Evolutionary conservation across 2,797 vertebrate species (phyloP).

Genomic region (Spea hammondii): DNA sequence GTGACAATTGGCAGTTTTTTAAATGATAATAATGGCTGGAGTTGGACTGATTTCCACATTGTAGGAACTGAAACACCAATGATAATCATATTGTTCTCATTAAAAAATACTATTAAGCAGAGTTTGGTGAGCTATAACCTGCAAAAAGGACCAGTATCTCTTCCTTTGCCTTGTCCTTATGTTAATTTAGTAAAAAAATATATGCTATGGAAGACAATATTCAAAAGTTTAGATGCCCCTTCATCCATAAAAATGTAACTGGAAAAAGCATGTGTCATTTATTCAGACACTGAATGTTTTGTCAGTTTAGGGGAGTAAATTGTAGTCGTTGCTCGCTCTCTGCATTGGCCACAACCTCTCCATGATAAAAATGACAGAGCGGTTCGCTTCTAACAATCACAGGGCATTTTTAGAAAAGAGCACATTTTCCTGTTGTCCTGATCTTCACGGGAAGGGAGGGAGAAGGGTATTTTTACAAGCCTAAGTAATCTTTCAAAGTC

Average conservation of each 20-base stretch:
- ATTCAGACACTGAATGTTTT: too few species aligned
- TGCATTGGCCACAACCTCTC: slow-evolving; percentile 16
- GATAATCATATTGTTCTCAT: too few species aligned
- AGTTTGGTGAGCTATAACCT: neutral
- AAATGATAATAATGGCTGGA: too few species aligned
- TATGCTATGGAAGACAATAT: neutral
- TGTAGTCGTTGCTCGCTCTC: neutral
- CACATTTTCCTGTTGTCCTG: slow-evolving; percentile 65
- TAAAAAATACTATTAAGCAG: too few species aligned
- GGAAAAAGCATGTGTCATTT: too few species aligned
- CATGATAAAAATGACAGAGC: slow-evolving; percentile 19
- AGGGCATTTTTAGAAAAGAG: slow-evolving; percentile 53
- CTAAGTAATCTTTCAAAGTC: slow-evolving; percentile 58
- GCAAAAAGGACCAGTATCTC: neutral
- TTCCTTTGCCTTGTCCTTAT: neutral
- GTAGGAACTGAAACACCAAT: too few species aligned
- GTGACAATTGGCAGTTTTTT: too few species aligned
- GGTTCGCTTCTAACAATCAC: slow-evolving; percentile 29
- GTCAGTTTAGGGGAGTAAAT: neutral
- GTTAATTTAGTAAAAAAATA: neutral
- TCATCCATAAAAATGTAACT: too few species aligned
- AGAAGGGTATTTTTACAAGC: slow-evolving; percentile 57
- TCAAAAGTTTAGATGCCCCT: too few species aligned
- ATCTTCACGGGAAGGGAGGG: slow-evolving; percentile 50
- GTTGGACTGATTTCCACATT: too few species aligned